Conservation (phyloP, 2,888 invertebrate species). For the Aquatica leii region DNA sequence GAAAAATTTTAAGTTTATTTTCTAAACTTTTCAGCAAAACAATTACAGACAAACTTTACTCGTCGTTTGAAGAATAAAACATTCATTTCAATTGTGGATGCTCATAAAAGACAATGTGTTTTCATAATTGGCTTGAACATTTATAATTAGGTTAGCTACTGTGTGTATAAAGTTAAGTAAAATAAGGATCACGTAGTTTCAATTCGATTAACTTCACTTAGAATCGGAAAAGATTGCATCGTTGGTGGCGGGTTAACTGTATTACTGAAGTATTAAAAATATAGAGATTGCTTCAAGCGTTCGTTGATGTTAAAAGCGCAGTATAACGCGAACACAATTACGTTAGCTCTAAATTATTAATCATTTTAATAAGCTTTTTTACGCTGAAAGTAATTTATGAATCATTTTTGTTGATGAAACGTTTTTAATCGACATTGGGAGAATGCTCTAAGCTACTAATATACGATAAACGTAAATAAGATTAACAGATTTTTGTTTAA, state of each 20-base stretch:
- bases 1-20: background rate
- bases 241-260: constrained; percentile 5
- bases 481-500: too few species aligned
- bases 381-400: constrained; percentile 2
- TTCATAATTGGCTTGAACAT: too few species aligned
- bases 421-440: too few species aligned
- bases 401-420: constrained; percentile 12
- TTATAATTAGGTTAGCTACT: background rate
- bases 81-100: too few species aligned
- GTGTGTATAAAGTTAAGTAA: background rate
- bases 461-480: too few species aligned
- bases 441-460: too few species aligned
- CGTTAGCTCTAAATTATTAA: constrained; percentile 11
- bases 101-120: too few species aligned
- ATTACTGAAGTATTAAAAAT: constrained; percentile 13
- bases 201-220: constrained; percentile 11
- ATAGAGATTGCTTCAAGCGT: constrained; percentile 2
- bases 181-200: background rate
- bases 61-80: too few species aligned
- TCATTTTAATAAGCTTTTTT: constrained; percentile 6
- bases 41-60: too few species aligned
- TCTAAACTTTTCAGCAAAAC: background rate
- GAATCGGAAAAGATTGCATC: background rate
- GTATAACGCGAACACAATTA: background rate
- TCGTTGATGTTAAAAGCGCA: constrained; percentile 11